phyloP scores from a whole-genome alignment of 2,113 vertebrate species.

The Dermatemys mawii region DNA sequence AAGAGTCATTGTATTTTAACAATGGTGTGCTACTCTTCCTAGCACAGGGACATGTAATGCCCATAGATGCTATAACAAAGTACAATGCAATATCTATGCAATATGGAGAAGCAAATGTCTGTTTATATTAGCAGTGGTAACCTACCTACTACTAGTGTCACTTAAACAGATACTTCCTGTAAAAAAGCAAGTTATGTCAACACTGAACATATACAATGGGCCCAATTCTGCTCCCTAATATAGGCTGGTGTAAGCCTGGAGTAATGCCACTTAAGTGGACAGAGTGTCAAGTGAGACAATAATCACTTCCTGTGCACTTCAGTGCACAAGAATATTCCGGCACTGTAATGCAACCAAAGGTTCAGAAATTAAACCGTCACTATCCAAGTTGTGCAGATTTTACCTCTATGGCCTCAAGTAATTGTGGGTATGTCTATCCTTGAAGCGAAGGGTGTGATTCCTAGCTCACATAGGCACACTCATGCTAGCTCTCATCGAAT shows the following conservation, averaged over 20 bases:
- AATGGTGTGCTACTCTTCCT: slow-evolving; percentile 63
- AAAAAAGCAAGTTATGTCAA: neutral
- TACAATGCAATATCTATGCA: slow-evolving; percentile 26
- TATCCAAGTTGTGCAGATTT: no score
- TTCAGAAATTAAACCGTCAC: neutral
- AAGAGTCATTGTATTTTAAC: slow-evolving; percentile 62
- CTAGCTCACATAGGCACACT: neutral
- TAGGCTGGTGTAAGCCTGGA: neutral
- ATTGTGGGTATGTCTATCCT: no score
- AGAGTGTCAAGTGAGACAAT: neutral
- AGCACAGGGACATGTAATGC: neutral
- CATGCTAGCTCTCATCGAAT: neutral
- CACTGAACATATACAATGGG: neutral
- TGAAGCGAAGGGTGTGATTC: no score
- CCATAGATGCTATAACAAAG: slow-evolving; percentile 12
- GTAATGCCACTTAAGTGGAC: slow-evolving; percentile 21
- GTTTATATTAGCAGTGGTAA: slow-evolving; percentile 7
- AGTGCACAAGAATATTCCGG: neutral
- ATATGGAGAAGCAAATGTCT: neutral
- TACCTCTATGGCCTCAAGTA: no score
- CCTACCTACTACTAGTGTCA: neutral
- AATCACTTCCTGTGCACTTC: neutral
- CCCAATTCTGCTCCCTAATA: neutral
- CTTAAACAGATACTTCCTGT: neutral
- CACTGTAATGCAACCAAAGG: neutral